Percentiles rank a stretch among this genome's conserved stretches.
Evolutionary conservation across 2,888 invertebrate species (phyloP).

Genomic region (Leucania comma): DNA sequence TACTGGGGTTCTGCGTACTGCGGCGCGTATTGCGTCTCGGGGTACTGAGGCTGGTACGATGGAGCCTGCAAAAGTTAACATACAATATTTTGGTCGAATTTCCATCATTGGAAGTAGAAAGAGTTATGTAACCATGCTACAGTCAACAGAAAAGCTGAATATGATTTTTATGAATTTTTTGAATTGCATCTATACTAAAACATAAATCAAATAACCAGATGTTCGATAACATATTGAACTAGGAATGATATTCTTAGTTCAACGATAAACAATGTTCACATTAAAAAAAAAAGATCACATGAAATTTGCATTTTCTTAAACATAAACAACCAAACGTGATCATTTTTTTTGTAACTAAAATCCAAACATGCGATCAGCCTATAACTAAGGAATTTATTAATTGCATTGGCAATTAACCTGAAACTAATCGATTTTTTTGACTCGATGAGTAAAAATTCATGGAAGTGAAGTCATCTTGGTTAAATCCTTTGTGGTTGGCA

Average conservation of each 20-base stretch:
- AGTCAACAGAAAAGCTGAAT: not conserved
- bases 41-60: constrained; percentile 59
- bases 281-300: too few species aligned
- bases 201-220: not conserved
- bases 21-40: constrained; percentile 44
- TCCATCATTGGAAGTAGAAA: not conserved
- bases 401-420: constrained; percentile 1
- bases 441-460: not conserved
- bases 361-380: not conserved
- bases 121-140: not conserved
- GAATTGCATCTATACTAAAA: not conserved
- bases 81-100: not conserved
- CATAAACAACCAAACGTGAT: not conserved
- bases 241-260: too few species aligned
- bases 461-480: not conserved
- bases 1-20: constrained; percentile 57
- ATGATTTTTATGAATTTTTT: not conserved
- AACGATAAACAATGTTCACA: too few species aligned
- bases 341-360: not conserved
- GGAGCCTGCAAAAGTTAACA: constrained; percentile 32
- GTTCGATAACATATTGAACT: not conserved
- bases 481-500: not conserved
- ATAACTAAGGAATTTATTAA: constrained; percentile 12
- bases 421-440: constrained; percentile 3
- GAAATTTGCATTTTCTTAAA: not conserved